Base-by-base conservation (phyloP, 2,888 invertebrate genomes). In the Choreutis nemorana region DNA sequence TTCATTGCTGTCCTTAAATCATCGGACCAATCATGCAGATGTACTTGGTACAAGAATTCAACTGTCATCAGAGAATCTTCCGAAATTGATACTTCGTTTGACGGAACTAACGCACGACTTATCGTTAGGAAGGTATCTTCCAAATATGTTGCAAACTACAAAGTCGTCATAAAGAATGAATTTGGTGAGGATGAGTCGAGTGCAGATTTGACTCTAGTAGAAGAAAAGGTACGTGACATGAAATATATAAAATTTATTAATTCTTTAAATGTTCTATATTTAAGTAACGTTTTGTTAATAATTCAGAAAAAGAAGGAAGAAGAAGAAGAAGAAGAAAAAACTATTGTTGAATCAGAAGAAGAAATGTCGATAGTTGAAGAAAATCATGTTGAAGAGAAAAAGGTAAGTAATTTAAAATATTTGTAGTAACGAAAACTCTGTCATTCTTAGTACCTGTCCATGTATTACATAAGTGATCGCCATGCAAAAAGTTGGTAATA, bases 121-220 rank as follows among this genome's bases (percentile, higher is more conserved):
- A 87, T 86, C 35, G 90, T 97, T 41, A 86, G 85, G 40, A 84
- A 83, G 48, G 87, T 90, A 24, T 85, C 87, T 30, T 83, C 83
- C n/a, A 90, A 90, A 51, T 87, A 88, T 56, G 81, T 87, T 3
- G 94, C 93, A 23, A 86, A 85, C 28, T 96, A 94, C 67, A 89
- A 86, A 52, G 87, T 95, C 23, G 87, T 93, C 14, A 90, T 97
- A 30, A 87, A 86, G 52, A 98, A 97, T 61, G 93, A 95, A 59
- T 88, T 87, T 46, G 98, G 98, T 28, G 89, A 90, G 57, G 95
- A 93, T 45, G 91, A 93, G 54, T 90, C 91, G 2, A 85, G 87
- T 24, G 92, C 96, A 26, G 88, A 91, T 50, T 81, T 99, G 33
- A 90, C 89, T 12, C 87, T 98, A 7, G 85, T 80, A 1, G 78